Conservation (phyloP, 2,888 invertebrate genomes). For the Melieria omissa region DNA sequence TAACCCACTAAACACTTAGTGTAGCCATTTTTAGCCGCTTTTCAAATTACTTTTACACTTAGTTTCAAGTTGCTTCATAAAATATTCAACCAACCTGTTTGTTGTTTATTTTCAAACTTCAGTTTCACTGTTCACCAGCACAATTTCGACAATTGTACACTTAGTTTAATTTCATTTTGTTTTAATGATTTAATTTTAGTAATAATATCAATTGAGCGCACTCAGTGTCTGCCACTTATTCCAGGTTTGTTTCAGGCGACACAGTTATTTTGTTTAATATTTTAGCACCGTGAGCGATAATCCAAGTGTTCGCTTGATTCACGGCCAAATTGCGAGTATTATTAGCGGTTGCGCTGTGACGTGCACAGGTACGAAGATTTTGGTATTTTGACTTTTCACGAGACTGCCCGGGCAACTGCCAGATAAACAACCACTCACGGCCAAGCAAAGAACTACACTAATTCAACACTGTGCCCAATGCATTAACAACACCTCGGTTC, state of each 20-base stretch:
- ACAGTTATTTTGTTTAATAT: conserved; percentile 30
- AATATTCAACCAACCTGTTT: too few species aligned
- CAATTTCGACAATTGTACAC: too few species aligned
- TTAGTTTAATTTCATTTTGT: too few species aligned
- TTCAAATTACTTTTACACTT: conserved; percentile 38
- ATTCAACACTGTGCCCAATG: conserved; percentile 50
- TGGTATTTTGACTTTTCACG: not conserved
- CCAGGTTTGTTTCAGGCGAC: conserved; percentile 16
- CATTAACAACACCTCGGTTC: conserved; percentile 61
- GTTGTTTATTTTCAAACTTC: too few species aligned
- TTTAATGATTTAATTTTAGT: too few species aligned
- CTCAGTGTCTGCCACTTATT: not conserved
- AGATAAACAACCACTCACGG: conserved; percentile 59
- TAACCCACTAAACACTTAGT: not conserved
- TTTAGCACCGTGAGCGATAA: conserved; percentile 60
- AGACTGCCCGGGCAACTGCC: not conserved
- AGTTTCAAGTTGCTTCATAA: not conserved
- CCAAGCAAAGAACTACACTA: conserved; percentile 63
- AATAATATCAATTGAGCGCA: too few species aligned
- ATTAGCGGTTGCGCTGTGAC: not conserved
- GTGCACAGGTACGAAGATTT: conserved; percentile 10
- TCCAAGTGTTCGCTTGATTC: conserved; percentile 63
- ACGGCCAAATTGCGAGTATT: conserved; percentile 51
- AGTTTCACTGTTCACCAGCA: too few species aligned
- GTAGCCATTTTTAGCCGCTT: conserved; percentile 22